Conservation (phyloP, 92 coral and sea anemone genomes). For the Palythoa grandis region DNA sequence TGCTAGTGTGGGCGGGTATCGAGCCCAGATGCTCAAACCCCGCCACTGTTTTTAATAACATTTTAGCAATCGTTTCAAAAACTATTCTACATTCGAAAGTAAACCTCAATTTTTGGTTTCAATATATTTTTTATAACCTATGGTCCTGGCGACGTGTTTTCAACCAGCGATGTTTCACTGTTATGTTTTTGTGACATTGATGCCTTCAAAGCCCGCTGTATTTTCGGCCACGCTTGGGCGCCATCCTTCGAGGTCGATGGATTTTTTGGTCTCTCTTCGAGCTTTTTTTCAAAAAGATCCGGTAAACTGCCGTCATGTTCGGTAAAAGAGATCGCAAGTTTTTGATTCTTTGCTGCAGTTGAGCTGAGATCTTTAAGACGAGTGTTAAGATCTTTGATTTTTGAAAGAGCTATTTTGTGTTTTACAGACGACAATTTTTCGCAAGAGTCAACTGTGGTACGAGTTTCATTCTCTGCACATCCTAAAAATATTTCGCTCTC, state of each 20-base stretch:
- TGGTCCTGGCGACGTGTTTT: not conserved
- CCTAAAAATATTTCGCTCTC: slow-evolving; percentile 1
- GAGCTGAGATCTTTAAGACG: slow-evolving; percentile 64
- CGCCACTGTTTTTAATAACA: too few relatives aligned
- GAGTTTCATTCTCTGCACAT: slow-evolving; percentile 4
- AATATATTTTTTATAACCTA: not conserved
- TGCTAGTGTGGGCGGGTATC: too few relatives aligned
- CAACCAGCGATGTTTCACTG: not conserved
- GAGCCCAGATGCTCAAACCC: too few relatives aligned
- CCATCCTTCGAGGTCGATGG: not conserved
- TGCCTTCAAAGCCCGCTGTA: not conserved
- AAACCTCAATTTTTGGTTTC: too few relatives aligned
- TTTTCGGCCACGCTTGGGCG: slow-evolving; percentile 18
- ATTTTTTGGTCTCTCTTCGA: slow-evolving; percentile 14
- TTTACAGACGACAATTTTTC: slow-evolving; percentile 38
- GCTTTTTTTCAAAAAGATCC: slow-evolving; percentile 1
- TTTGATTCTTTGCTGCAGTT: slow-evolving; percentile 3
- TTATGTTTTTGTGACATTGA: slow-evolving; percentile 16
- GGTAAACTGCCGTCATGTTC: slow-evolving; percentile 13
- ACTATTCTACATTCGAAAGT: too few relatives aligned
- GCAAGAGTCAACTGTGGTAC: slow-evolving; percentile 12
- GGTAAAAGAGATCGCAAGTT: not conserved
- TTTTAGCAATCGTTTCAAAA: too few relatives aligned
- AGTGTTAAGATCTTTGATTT: slow-evolving; percentile 63
- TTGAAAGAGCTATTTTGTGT: slow-evolving; percentile 46